Evolutionary conservation across 2,888 invertebrate genomes (phyloP).

Genomic region (Agrenia bidenticulata): DNA sequence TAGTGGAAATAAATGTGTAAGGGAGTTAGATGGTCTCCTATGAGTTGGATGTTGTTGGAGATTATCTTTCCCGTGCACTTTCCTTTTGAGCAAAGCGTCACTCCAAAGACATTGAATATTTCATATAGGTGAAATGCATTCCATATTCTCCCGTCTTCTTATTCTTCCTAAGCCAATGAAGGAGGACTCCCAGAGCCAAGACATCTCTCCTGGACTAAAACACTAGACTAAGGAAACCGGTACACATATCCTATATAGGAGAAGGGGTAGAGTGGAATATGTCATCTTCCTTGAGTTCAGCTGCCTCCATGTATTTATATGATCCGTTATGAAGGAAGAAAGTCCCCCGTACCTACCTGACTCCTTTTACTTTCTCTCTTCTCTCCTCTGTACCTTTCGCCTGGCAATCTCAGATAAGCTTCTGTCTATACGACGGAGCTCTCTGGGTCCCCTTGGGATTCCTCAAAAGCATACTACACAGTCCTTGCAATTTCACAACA

Average conservation of each 20-base stretch:
- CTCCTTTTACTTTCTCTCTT: no score
- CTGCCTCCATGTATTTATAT: slow-evolving; percentile 4
- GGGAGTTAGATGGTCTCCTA: slow-evolving; percentile 51
- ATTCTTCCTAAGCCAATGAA: slow-evolving; percentile 8
- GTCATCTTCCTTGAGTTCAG: neutral
- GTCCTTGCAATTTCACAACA: slow-evolving; percentile 52
- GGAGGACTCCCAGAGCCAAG: neutral
- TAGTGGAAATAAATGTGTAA: slow-evolving; percentile 53
- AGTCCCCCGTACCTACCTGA: neutral
- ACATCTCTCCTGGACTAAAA: no score
- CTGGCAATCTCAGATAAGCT: slow-evolving; percentile 50
- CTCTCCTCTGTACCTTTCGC: slow-evolving; percentile 40
- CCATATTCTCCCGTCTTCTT: neutral
- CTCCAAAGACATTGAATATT: slow-evolving; percentile 53
- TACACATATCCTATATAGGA: no score
- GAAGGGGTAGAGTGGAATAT: neutral
- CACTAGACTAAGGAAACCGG: no score
- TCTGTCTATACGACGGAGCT: slow-evolving; percentile 22
- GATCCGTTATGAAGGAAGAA: slow-evolving; percentile 26
- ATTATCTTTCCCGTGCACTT: slow-evolving; percentile 53
- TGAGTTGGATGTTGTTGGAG: no score
- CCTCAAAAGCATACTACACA: slow-evolving; percentile 32
- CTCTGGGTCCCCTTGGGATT: slow-evolving; percentile 44
- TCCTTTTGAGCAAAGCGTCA: slow-evolving; percentile 45
- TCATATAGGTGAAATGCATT: slow-evolving; percentile 49